These are phyloP conservation scores for Hyperoplus lanceolatus DNA, from an alignment of 2,797 vertebrate genomes.

Conservation along the genomic window DNA sequence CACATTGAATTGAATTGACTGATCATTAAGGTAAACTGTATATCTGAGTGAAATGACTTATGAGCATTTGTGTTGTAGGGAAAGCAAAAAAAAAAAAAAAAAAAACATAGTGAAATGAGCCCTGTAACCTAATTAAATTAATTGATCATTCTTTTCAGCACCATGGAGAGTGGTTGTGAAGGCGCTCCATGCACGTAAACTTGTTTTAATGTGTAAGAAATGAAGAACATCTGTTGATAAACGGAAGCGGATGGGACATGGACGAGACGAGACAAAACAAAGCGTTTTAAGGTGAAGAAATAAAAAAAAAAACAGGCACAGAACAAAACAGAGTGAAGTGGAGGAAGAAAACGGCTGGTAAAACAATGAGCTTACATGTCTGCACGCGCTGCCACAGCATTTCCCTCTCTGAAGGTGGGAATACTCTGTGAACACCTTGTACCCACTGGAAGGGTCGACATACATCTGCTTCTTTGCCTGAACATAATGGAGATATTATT, in stretches of 20 bases:
- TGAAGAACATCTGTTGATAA: neutral
- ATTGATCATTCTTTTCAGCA: constrained; percentile 1
- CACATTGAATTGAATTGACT: neutral
- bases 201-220: neutral
- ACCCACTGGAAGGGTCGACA: constrained; percentile 85
- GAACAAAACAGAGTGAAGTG: constrained; percentile 3
- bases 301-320: neutral
- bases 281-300: constrained; percentile 19
- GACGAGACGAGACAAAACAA: neutral
- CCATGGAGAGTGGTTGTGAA: neutral
- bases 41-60: neutral
- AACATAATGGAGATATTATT: constrained; percentile 72
- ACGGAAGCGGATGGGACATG: too few species aligned
- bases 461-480: constrained; percentile 88
- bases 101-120: neutral
- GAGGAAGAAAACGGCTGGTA: constrained; percentile 30
- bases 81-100: neutral
- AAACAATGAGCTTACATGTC: constrained; percentile 87
- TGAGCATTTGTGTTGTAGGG: neutral
- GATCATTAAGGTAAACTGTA: neutral
- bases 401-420: constrained; percentile 87
- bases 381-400: constrained; percentile 88
- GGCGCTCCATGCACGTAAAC: neutral
- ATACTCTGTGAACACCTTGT: constrained; percentile 84
- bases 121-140: neutral